Conservation (phyloP, 1,140 invertebrate genomes). For the Megalonaias nervosa region DNA sequence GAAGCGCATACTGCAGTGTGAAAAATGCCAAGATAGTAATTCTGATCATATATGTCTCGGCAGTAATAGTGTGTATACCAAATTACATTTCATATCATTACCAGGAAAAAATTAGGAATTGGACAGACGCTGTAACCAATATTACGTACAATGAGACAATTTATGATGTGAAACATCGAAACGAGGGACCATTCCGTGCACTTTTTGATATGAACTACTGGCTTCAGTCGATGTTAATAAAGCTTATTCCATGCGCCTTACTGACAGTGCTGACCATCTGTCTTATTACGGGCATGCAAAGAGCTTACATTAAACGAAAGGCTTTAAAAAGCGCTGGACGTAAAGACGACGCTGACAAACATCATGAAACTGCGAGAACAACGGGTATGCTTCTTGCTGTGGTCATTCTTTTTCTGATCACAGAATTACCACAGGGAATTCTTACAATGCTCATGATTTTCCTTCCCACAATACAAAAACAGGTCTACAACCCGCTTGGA, state of each 20-base stretch:
- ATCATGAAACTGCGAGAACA: constrained; percentile 83
- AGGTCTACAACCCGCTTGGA: constrained; percentile 77
- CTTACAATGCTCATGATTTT: constrained; percentile 54
- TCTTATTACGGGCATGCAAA: constrained; percentile 71
- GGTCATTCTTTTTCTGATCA: constrained; percentile 86
- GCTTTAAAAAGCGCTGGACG: constrained; percentile 62
- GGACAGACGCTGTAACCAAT: constrained; percentile 3
- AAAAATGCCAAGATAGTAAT: constrained; percentile 82
- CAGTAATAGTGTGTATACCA: constrained; percentile 84
- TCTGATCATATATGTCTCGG: constrained; percentile 80
- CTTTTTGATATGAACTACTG: constrained; percentile 61
- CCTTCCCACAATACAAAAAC: constrained; percentile 46
- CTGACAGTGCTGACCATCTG: constrained; percentile 72
- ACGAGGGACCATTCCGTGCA: constrained; percentile 14
- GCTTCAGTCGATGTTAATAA: constrained; percentile 65
- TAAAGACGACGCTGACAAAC: constrained; percentile 64
- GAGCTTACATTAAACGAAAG: constrained; percentile 68
- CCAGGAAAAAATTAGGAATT: constrained; percentile 1
- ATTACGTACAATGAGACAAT: constrained; percentile 13
- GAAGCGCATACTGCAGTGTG: constrained; percentile 82
- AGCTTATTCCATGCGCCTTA: constrained; percentile 72
- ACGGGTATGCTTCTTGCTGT: constrained; percentile 93
- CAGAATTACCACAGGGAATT: constrained; percentile 83
- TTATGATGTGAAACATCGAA: constrained; percentile 14
- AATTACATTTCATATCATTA: constrained; percentile 76